Conservation (phyloP, 2,113 vertebrate species). For the Rhegmatorhina hoffmannsi region DNA sequence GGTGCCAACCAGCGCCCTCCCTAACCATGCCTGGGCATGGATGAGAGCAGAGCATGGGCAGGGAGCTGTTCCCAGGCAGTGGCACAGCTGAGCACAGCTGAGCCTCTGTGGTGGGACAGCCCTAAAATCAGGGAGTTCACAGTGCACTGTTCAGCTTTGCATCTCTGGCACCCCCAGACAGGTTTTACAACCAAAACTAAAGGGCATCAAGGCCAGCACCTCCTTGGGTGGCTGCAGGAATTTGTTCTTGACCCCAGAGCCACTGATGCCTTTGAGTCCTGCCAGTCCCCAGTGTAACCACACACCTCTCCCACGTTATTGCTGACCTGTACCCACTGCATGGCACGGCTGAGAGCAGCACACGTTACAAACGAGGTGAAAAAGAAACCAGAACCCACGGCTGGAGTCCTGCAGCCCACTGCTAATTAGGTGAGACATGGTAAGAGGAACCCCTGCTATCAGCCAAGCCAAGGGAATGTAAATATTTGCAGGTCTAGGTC, state of each 20-base stretch:
- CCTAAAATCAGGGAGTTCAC: background rate
- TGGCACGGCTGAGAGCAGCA: background rate
- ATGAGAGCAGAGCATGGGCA: background rate
- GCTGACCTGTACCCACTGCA: background rate
- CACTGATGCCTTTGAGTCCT: background rate
- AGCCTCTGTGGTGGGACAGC: background rate
- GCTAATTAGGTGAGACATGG: constrained; percentile 69
- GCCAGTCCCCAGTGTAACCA: background rate
- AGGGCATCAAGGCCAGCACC: background rate
- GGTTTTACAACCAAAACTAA: background rate
- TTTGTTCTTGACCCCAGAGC: background rate
- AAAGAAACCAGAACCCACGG: constrained; percentile 35
- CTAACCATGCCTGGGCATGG: background rate
- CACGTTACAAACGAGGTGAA: constrained; percentile 34
- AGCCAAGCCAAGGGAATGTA: constrained; percentile 60
- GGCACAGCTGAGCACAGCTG: background rate
- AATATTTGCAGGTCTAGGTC: constrained; percentile 69
- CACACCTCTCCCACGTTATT: background rate
- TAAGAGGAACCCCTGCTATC: constrained; percentile 58
- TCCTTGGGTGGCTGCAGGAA: background rate
- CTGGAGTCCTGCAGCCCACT: constrained; percentile 28
- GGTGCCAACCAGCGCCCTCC: fast-evolving
- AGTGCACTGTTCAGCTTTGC: background rate
- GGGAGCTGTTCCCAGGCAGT: background rate
- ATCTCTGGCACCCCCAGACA: background rate